Percentiles rank a stretch among this genome's conserved stretches.
These are phyloP conservation scores for Halictus rubicundus DNA, from an alignment of 1,140 invertebrate species.

Conservation along the genomic window DNA sequence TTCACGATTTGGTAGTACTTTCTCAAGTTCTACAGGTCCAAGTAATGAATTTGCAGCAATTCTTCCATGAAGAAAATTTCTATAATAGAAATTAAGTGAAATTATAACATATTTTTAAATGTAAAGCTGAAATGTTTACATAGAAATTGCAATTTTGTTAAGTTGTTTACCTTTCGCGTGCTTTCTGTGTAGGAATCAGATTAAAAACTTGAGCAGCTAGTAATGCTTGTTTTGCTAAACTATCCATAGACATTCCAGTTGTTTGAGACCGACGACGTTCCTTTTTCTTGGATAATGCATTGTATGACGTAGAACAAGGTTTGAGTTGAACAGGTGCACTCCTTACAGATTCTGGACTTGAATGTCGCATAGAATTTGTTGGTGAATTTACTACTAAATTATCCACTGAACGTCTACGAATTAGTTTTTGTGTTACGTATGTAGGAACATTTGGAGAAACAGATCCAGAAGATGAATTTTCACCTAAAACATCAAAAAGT, in stretches of 20 bases:
- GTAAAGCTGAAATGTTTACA: neutral
- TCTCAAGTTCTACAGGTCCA: conserved; percentile 90
- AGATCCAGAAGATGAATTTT: conserved; percentile 74
- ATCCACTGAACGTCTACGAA: conserved; percentile 74
- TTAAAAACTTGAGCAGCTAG: conserved; percentile 89
- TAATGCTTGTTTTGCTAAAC: conserved; percentile 86
- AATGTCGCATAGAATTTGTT: conserved; percentile 72
- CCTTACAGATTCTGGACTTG: conserved; percentile 77
- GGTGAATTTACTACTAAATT: conserved; percentile 73
- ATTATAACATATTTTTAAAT: neutral
- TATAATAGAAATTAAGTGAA: conserved; percentile 61
- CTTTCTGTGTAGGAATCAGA: conserved; percentile 89
- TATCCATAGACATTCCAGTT: conserved; percentile 83
- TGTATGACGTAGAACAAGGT: conserved; percentile 74
- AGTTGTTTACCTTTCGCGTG: conserved; percentile 84
- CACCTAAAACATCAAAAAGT: conserved; percentile 63
- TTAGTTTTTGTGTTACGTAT: conserved; percentile 67
- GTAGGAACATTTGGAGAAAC: conserved; percentile 68
- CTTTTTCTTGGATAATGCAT: conserved; percentile 72
- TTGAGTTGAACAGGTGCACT: conserved; percentile 75
- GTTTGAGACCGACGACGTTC: conserved; percentile 62
- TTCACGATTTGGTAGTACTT: conserved; percentile 91
- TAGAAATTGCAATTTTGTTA: conserved; percentile 84
- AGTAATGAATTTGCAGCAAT: conserved; percentile 89
- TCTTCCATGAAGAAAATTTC: conserved; percentile 90